Percentiles rank a stretch among this genome's conserved stretches.
Evolutionary conservation across 2,113 vertebrate genomes (phyloP).

Genomic region (Passer montanus): DNA sequence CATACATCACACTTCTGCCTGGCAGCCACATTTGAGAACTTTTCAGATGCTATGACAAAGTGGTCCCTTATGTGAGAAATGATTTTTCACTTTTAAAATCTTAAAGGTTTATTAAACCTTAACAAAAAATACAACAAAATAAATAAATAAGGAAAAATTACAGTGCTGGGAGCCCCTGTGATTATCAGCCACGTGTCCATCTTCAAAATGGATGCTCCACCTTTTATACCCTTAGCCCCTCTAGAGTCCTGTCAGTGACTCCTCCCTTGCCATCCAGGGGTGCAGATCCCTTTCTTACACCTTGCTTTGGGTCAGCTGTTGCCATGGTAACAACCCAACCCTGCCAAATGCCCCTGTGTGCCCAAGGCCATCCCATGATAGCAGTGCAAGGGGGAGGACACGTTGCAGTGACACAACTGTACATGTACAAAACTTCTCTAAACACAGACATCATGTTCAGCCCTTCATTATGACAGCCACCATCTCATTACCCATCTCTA

Average conservation of each 20-base stretch:
- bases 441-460: background rate
- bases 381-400: background rate
- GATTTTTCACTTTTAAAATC: background rate
- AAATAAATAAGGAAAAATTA: background rate
- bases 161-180: rapidly evolving
- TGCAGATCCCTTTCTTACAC: background rate
- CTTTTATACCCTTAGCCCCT: background rate
- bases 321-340: background rate
- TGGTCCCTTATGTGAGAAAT: background rate
- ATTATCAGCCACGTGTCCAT: background rate
- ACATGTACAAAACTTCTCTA: background rate
- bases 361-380: background rate
- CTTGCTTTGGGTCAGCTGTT: background rate
- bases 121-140: background rate
- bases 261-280: background rate
- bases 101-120: background rate
- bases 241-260: background rate
- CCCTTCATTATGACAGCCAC: background rate
- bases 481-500: background rate
- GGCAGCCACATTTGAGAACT: background rate
- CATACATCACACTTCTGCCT: background rate
- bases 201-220: background rate
- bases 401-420: background rate
- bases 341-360: background rate
- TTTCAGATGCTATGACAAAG: background rate